phyloP scores from a whole-genome alignment of 2,797 vertebrate species.

The Rhinophrynus dorsalis region DNA sequence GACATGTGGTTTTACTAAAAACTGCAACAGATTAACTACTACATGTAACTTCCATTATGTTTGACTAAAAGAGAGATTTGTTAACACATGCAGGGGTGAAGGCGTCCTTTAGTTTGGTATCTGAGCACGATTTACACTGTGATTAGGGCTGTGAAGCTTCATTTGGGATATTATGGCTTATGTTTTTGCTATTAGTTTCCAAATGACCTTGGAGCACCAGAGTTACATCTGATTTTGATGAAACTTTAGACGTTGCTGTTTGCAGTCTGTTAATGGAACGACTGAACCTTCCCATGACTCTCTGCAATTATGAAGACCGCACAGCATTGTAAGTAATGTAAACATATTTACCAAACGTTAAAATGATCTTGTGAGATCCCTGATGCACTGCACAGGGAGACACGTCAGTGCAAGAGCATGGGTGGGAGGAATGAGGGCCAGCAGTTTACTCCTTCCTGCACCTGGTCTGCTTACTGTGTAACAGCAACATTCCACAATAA shows the following conservation, averaged over 20 bases:
- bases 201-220: slow-evolving; percentile 68
- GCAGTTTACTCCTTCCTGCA: slow-evolving; percentile 7
- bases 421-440: slow-evolving; percentile 15
- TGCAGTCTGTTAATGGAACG: slow-evolving; percentile 68
- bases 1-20: slow-evolving; percentile 3
- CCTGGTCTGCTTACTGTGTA: slow-evolving; percentile 29
- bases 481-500: slow-evolving; percentile 22
- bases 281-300: slow-evolving; percentile 69
- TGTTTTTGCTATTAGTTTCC: slow-evolving; percentile 70
- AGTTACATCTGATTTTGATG: slow-evolving; percentile 77
- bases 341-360: slow-evolving; percentile 58
- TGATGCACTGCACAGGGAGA: slow-evolving; percentile 46
- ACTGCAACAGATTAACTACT: slow-evolving; percentile 20
- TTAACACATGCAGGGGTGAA: slow-evolving; percentile 20
- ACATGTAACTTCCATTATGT: slow-evolving; percentile 3
- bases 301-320: slow-evolving; percentile 61
- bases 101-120: slow-evolving; percentile 26
- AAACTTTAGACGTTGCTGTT: slow-evolving; percentile 69
- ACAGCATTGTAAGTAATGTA: slow-evolving; percentile 61
- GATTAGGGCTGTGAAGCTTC: slow-evolving; percentile 59
- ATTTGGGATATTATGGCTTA: slow-evolving; percentile 61
- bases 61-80: slow-evolving; percentile 21
- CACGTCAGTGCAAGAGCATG: slow-evolving; percentile 46
- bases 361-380: slow-evolving; percentile 53
- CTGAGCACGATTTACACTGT: slow-evolving; percentile 50